Evolutionary conservation across 2,113 vertebrate genomes (phyloP), one percentile per base, ranked within the genome.

Genomic region (Rhodinocichla rosea): DNA sequence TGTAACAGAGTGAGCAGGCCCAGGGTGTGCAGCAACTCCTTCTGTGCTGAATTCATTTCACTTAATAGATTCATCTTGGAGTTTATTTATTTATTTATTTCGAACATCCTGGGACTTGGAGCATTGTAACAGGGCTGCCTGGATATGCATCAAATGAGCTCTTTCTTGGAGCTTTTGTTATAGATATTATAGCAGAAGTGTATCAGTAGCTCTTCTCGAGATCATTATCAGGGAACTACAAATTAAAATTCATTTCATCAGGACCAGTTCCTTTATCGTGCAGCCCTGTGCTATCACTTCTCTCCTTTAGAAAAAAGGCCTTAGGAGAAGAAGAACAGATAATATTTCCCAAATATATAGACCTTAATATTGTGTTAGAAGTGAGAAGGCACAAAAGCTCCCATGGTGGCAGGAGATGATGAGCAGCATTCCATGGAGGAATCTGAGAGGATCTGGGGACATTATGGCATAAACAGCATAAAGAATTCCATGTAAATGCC

Each of bases 1-100:
- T 97, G 95, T 50, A 53, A 69, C 27, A 22, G 79, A 91, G 76
- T 4, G 67, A 87, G 80, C 78, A 70, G 87, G 78, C 87, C 95
- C 65, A 45, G 94, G 92, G 90, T 88, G 89, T 70, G 74, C 44
- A 88, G 70, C 71, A 88, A 11, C 84, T 94, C 87, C 94, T 97
- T 86, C 94, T 93, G 95, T 39, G 90, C 76, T 42, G 77, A 91
- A 89, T 96, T 96, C 60, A 93, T 96, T 90, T 42, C 92, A 50
- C 45, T 45, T 90, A 91, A 95, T 50, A 39, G 69, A 95, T 96
- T 90, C 88, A 96, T 89, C 44, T 77, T 26, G 24, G 57, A 21
- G 32, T 20, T 70, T 14, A 2, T 42, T 45, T 53, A 20, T 55
- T 65, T 73, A 30, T 55, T 60, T 69, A 21, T 47, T 63, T 49